A percentile compares a stretch with the other conserved stretches of the same genome.
These are phyloP conservation scores for Strigamia crassipes DNA, from an alignment of 2,888 invertebrate species.

Conservation along the genomic window DNA sequence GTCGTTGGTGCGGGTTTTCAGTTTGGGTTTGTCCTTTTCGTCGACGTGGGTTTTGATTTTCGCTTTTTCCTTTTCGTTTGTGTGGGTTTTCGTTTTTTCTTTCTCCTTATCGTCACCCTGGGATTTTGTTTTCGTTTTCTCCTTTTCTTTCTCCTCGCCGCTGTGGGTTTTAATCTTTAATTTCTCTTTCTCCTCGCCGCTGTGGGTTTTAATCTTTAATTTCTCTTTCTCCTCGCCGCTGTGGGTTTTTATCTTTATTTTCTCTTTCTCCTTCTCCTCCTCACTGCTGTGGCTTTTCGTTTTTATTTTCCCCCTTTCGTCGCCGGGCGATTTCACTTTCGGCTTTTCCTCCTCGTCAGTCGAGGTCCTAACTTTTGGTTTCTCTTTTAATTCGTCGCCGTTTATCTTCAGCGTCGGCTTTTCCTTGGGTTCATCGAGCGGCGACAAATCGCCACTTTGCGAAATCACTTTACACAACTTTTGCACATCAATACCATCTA, in stretches of 20 bases:
- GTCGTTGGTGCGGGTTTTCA: not conserved
- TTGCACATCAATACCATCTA: no score
- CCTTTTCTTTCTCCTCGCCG: not conserved
- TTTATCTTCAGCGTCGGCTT: no score
- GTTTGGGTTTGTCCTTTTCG: not conserved
- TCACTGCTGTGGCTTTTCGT: not conserved
- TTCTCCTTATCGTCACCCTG: not conserved
- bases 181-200: not conserved
- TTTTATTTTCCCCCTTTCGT: not conserved
- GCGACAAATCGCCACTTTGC: not conserved
- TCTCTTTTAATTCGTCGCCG: not conserved
- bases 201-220: not conserved
- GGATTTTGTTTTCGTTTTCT: not conserved
- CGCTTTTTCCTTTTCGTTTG: not conserved
- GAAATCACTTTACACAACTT: no score
- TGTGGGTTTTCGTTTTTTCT: slow-evolving; percentile 13
- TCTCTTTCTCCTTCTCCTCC: not conserved
- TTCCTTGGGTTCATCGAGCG: not conserved
- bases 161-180: not conserved
- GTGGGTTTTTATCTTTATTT: not conserved
- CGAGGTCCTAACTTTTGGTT: not conserved
- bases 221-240: not conserved
- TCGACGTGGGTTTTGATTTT: slow-evolving; percentile 30
- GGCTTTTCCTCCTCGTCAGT: not conserved
- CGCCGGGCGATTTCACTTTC: not conserved